Evolutionary conservation across 92 coral and sea anemone species (phyloP).

Genomic region (Virgularia gustaviana): DNA sequence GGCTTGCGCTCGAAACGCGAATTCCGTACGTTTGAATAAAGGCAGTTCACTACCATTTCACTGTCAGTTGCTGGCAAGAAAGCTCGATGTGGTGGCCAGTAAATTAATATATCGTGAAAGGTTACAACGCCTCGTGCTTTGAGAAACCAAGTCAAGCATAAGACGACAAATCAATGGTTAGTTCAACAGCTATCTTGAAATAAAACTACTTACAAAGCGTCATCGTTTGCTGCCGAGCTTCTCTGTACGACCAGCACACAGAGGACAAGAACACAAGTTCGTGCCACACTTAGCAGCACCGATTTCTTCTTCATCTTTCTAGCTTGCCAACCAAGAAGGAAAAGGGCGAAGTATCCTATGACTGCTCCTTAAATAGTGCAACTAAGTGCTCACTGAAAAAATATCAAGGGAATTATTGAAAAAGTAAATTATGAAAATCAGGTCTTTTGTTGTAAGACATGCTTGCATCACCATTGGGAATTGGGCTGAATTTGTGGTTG

Average conservation of each 20-base stretch:
- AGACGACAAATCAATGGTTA: not conserved
- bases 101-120: not conserved
- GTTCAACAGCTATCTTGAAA: not conserved
- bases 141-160: not conserved
- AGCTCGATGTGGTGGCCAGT: no score
- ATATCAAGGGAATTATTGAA: not conserved
- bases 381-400: not conserved
- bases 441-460: no score
- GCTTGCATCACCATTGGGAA: no score
- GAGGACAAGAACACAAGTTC: not conserved
- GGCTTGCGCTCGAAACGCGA: no score
- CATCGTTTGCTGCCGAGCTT: not conserved
- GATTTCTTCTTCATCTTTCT: not conserved
- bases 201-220: not conserved
- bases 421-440: no score
- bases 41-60: no score
- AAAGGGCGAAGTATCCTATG: not conserved
- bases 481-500: no score
- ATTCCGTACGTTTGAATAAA: no score
- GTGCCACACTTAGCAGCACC: not conserved
- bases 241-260: conserved; percentile 12
- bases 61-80: not conserved
- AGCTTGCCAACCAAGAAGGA: not conserved
- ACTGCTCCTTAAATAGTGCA: not conserved
- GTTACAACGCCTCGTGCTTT: no score